phyloP scores from a whole-genome alignment of 2,797 vertebrate genomes.

The Ctenopoma multispine region DNA sequence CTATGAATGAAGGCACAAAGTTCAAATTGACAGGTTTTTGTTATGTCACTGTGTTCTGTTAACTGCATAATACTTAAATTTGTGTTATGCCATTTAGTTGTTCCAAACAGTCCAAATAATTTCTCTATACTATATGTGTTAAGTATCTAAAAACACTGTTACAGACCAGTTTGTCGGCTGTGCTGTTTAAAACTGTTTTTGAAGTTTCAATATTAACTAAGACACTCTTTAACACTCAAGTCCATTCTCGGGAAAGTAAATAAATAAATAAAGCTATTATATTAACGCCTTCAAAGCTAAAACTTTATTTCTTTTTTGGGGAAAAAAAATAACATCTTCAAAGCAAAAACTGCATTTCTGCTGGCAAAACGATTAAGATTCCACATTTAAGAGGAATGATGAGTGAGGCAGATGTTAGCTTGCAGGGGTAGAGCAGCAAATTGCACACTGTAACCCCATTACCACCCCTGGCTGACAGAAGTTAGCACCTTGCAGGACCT shows the following conservation, averaged over 20 bases:
- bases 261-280: slow-evolving; percentile 40
- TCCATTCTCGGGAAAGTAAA: slow-evolving; percentile 35
- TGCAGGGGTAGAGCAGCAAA: slow-evolving; percentile 56
- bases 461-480: slow-evolving; percentile 51
- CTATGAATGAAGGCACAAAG: neutral
- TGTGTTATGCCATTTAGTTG: too few relatives aligned
- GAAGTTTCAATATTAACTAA: slow-evolving; percentile 41
- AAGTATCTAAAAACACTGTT: slow-evolving; percentile 6
- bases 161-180: slow-evolving; percentile 10
- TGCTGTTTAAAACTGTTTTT: slow-evolving; percentile 36
- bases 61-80: too few relatives aligned
- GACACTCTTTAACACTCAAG: slow-evolving; percentile 32
- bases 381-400: slow-evolving; percentile 57
- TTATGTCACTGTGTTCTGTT: neutral
- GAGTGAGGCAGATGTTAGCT: slow-evolving; percentile 61
- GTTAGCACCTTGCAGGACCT: slow-evolving; percentile 53
- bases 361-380: slow-evolving; percentile 64
- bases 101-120: neutral
- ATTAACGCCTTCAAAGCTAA: slow-evolving; percentile 62
- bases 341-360: slow-evolving; percentile 60
- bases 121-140: neutral
- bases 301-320: slow-evolving; percentile 50
- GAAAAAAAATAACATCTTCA: slow-evolving; percentile 54
- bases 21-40: neutral
- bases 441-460: slow-evolving; percentile 63